phyloP scores from a whole-genome alignment of 2,888 invertebrate genomes.

The Megamerina dolium region DNA sequence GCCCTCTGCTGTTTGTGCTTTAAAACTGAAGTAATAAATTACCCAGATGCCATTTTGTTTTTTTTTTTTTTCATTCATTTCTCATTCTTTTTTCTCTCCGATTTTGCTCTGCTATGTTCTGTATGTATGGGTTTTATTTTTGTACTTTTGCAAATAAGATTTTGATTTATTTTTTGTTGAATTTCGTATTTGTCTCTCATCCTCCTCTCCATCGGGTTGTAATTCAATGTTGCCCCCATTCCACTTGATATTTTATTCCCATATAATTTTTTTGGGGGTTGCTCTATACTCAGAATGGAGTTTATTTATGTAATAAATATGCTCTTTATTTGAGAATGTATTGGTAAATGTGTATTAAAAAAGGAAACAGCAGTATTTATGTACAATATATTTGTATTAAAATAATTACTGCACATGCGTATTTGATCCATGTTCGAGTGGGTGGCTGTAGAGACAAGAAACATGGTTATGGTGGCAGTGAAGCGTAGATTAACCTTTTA shows the following conservation, averaged over 20 bases:
- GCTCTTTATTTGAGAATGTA: too few relatives aligned
- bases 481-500: slow-evolving; percentile 1
- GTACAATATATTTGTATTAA: slow-evolving; percentile 32
- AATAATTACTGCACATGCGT: slow-evolving; percentile 48
- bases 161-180: slow-evolving; percentile 36
- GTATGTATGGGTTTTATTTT: too few relatives aligned
- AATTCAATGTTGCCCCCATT: not conserved
- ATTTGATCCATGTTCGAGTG: slow-evolving; percentile 14
- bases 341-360: not conserved
- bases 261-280: not conserved
- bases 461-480: not conserved
- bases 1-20: slow-evolving; percentile 18
- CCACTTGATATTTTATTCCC: not conserved
- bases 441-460: not conserved
- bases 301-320: not conserved
- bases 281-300: not conserved
- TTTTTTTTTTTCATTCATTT: slow-evolving; percentile 22
- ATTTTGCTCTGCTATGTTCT: too few relatives aligned
- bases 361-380: slow-evolving; percentile 21
- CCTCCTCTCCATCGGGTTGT: too few relatives aligned
- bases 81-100: slow-evolving; percentile 7
- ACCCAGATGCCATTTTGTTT: slow-evolving; percentile 42
- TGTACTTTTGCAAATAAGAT: slow-evolving; percentile 34
- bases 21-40: slow-evolving; percentile 37
- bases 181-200: not conserved